Evolutionary conservation across 1,140 invertebrate species (phyloP).

Genomic region (Lysiphlebus fabarum): DNA sequence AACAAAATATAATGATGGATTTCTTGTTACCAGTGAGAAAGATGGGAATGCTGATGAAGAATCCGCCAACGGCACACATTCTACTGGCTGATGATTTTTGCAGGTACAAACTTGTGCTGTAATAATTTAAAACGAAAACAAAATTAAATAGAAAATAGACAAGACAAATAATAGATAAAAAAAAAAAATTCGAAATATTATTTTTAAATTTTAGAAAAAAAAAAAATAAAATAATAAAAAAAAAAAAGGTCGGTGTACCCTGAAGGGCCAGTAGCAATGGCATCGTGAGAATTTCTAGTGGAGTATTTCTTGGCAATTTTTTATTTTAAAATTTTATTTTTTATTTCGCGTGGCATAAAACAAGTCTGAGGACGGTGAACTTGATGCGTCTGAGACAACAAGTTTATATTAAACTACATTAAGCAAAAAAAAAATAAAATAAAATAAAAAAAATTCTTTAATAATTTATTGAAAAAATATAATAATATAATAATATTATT

Average conservation of each 20-base stretch:
- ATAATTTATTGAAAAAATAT: background rate
- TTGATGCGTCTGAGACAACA: conserved; percentile 9
- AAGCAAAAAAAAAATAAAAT: background rate
- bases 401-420: conserved; percentile 24
- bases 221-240: conserved; percentile 20
- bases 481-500: background rate
- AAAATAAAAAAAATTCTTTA: background rate
- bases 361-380: conserved; percentile 20
- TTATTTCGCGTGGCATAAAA: conserved; percentile 11
- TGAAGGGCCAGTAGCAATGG: conserved; percentile 36
- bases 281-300: conserved; percentile 40
- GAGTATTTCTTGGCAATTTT: conserved; percentile 18
- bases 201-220: background rate
- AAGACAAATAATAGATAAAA: background rate
- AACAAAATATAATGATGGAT: conserved; percentile 12
- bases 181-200: background rate
- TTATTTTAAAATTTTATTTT: conserved; percentile 21
- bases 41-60: conserved; percentile 90
- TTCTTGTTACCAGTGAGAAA: conserved; percentile 78
- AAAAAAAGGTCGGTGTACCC: conserved; percentile 38
- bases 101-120: conserved; percentile 85
- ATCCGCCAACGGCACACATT: conserved; percentile 86
- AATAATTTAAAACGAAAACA: conserved; percentile 49
- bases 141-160: background rate
- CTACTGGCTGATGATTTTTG: conserved; percentile 85